Evolutionary conservation across 1,140 invertebrate genomes (phyloP), one percentile per base, ranked within the genome.

Genomic region (Neocloeon triangulifer): DNA sequence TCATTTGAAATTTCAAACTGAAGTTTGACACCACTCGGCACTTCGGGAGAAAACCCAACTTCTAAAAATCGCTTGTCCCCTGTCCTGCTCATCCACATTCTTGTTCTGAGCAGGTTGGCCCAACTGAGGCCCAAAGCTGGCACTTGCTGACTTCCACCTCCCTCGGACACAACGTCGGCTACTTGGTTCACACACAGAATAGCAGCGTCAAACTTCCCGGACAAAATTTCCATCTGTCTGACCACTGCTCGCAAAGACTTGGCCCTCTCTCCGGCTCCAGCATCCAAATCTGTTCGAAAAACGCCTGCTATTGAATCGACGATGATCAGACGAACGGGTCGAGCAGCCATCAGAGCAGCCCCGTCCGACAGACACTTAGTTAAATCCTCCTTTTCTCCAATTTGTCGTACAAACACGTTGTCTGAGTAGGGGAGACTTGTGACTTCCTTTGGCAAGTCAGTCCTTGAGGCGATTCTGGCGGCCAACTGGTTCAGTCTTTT

Each of bases 121-220:
- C 75, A 80, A 4, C 65, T 58, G 19, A 73, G 42, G 8, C 74
- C 71, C 35, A 74, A 45, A 30, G 62, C 56, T 21, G 71, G 66
- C 19, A 47, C 27, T 27, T 32, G 38, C 19, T 42, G 19, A 54
- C 39, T 10, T 56, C 46, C 29, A 55, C 43, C 30, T 59, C 55
- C 59, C 53, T n/a, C n/a, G n/a, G n/a, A n/a, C n/a, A n/a, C n/a
- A n/a, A n/a, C n/a, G n/a, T n/a, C n/a, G n/a, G n/a, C n/a, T 50
- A 77, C 73, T 55, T 81, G 75, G 55, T 80, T 80, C 2, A 73
- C 61, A 48, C 71, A 73, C 13, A 80, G 45, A 25, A 79, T 46
- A 19, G 60, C 61, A 26, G 69, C 52, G 22, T 61, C 51, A 39
- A 65, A 50, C 25, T 58, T 48, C 19, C 52, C 47, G 19, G 61